These are phyloP conservation scores for Oedothorax gibbosus DNA, from an alignment of 1,140 invertebrate genomes.

Conservation along the genomic window DNA sequence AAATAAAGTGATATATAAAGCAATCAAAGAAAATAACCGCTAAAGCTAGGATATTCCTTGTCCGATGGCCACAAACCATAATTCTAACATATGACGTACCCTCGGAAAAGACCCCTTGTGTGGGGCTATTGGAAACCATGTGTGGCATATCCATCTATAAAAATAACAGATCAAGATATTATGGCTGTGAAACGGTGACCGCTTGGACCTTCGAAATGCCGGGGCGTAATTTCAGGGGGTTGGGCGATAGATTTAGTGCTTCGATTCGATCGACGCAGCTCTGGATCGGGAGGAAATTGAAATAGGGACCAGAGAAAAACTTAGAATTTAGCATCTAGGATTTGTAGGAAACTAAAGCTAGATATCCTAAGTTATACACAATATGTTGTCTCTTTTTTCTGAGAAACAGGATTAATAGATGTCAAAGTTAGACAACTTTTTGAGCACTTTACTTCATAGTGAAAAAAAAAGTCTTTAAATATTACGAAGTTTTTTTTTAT, in stretches of 20 bases:
- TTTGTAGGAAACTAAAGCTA: too few relatives aligned
- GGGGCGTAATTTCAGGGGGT: conserved; percentile 16
- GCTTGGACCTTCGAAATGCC: conserved; percentile 12
- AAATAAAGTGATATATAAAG: background rate
- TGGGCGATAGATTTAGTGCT: conserved; percentile 19
- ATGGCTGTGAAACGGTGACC: conserved; percentile 25
- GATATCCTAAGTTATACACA: too few relatives aligned
- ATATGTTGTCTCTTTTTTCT: too few relatives aligned
- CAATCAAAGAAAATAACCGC: background rate
- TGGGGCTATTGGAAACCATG: background rate
- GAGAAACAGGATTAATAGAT: too few relatives aligned
- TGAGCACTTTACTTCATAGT: too few relatives aligned
- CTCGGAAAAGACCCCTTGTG: background rate
- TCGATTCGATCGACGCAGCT: background rate
- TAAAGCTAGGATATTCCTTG: conserved; percentile 15
- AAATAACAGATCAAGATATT: conserved; percentile 31
- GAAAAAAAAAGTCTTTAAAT: too few relatives aligned
- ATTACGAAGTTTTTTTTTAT: too few relatives aligned
- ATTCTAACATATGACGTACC: conserved; percentile 1
- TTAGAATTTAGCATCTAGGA: background rate
- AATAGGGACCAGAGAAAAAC: conserved; percentile 10
- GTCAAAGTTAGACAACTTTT: too few relatives aligned
- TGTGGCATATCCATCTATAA: conserved; percentile 6
- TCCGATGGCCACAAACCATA: background rate
- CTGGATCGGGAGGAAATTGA: background rate